Evolutionary conservation across 2,113 vertebrate species (phyloP), one percentile per base, ranked within the genome.

Genomic region (Gulo gulo): DNA sequence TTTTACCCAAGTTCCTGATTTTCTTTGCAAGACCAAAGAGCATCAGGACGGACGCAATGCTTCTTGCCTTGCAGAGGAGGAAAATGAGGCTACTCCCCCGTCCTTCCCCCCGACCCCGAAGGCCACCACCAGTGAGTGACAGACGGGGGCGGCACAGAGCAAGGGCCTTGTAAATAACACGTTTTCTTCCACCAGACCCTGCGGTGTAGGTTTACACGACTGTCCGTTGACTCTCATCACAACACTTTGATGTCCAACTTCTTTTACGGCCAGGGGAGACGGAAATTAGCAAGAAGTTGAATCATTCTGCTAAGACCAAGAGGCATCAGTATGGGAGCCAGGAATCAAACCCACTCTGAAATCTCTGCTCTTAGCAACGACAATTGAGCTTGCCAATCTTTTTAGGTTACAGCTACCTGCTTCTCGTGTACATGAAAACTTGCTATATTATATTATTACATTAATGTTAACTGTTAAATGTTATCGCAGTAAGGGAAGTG

Each of bases 191-290:
- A 39, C 50, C 71, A 71, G 10, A 47, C 50, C 12, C 36, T 16
- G 6, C 21, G 7, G 55, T 61, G 82, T 90, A 65, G 7, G 55
- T 61, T 86, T 90, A 65, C 21, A 31, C 39, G 55, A n/a, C 45
- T 92, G 74, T 90, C 52, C 7, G 79, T 71, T 93, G 74, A 90
- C 73, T 67, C 67, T 94, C 63, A 7, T 52, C 26, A 47, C 34
- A 57, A 18, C 50, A 34, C 42, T 55, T 0, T 18, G 78, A 94
- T 71, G 42, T 21, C 18, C 29, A 9, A 34, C 79, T 82, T 95
- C 74, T 85, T 74, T 87, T 63, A 71, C 52, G 16, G 3, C 0
- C 12, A 18, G 94, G 24, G 47, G 21, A 82, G n/a, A 67, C 11
- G 15, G 26, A 97, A 47, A 81, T 91, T 52, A 74, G 39, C 31